Percentiles rank a stretch among this genome's conserved stretches.
Evolutionary conservation across 2,113 vertebrate genomes (phyloP).

Genomic region (Leiothrix lutea): DNA sequence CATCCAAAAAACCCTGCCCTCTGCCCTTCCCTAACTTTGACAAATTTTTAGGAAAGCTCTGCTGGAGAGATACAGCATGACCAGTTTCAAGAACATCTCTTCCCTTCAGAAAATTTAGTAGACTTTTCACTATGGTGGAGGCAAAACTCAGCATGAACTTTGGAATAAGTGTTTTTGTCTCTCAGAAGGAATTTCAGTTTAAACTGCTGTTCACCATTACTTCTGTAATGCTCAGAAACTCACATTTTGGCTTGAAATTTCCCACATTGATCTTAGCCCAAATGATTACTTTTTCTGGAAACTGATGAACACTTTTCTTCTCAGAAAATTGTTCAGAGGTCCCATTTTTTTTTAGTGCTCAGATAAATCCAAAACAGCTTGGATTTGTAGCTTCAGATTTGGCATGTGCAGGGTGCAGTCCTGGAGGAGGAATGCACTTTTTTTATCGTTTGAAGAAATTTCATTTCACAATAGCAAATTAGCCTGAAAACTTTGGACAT

Average conservation of each 20-base stretch:
- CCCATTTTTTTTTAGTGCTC: not conserved
- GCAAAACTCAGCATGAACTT: not conserved
- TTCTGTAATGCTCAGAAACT: not conserved
- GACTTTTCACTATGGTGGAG: not conserved
- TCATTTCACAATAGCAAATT: constrained; percentile 27
- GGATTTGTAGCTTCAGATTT: constrained; percentile 32
- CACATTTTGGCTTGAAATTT: not conserved
- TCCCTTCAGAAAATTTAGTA: not conserved
- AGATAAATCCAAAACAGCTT: constrained; percentile 13
- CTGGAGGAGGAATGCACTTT: constrained; percentile 33
- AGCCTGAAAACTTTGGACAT: constrained; percentile 29
- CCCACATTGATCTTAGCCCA: not conserved
- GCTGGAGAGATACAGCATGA: not conserved
- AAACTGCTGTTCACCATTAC: not conserved
- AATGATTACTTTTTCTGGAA: not conserved
- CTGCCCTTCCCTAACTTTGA: not conserved
- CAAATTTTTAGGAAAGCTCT: not conserved
- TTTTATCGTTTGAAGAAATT: not conserved
- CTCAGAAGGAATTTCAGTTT: not conserved
- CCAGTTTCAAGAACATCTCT: not conserved
- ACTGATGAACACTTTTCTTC: not conserved
- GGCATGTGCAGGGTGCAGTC: not conserved
- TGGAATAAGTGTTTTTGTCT: not conserved
- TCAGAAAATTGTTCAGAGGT: not conserved
- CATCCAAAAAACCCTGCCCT: not conserved